Evolutionary conservation across 2,797 vertebrate genomes (phyloP).

Genomic region (Triplophysa bombifrons): DNA sequence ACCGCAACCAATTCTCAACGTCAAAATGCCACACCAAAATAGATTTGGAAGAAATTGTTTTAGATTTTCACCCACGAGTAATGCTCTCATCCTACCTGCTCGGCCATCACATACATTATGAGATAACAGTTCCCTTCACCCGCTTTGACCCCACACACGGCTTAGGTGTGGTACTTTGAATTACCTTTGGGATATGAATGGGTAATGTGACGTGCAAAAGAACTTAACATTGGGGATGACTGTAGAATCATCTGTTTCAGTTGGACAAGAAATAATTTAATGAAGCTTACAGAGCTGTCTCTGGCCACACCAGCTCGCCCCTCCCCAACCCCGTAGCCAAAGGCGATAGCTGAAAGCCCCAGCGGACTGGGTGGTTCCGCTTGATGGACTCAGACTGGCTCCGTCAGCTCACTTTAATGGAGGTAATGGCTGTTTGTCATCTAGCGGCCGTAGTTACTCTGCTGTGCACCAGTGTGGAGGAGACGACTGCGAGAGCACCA

Average conservation of each 20-base stretch:
- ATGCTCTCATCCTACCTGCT: neutral
- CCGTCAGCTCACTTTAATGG: constrained; percentile 63
- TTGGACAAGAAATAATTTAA: neutral
- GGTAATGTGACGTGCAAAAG: neutral
- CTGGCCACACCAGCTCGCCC: constrained; percentile 35
- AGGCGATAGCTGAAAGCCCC: constrained; percentile 44
- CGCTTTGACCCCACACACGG: neutral
- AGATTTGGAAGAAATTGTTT: constrained; percentile 42
- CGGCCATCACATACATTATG: neutral
- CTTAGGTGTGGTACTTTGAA: neutral
- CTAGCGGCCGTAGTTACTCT: constrained; percentile 47
- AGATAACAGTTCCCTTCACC: neutral
- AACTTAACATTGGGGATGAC: neutral
- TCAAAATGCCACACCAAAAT: constrained; percentile 48
- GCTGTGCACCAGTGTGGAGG: constrained; percentile 44
- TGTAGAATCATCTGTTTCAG: constrained; percentile 32
- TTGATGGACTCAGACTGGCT: constrained; percentile 59
- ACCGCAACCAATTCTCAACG: constrained; percentile 40
- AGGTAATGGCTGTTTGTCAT: constrained; percentile 61
- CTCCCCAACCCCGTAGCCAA: constrained; percentile 35
- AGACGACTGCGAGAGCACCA: constrained; percentile 34
- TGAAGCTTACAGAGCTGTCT: constrained; percentile 25
- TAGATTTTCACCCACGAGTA: constrained; percentile 47
- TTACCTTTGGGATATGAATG: neutral
- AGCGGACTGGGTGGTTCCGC: constrained; percentile 64